Percentiles rank a stretch among this genome's conserved stretches.
phyloP scores from a whole-genome alignment of 2,888 invertebrate species.

The Cataglyphis rosenhaueri region DNA sequence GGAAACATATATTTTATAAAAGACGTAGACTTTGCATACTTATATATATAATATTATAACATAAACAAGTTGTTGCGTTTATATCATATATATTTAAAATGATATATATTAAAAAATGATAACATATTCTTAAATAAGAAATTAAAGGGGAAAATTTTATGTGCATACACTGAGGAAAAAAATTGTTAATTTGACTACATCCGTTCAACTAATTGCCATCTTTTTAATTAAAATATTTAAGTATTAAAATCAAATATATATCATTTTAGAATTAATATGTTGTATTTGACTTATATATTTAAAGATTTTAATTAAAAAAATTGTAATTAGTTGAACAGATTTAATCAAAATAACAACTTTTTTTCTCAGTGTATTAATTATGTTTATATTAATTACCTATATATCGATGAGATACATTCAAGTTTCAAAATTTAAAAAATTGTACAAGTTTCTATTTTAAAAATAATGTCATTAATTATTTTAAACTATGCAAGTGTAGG shows the following conservation, averaged over 20 bases:
- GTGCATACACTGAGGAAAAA: background rate
- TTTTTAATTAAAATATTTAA: too few relatives aligned
- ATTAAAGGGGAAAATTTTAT: background rate
- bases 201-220: too few relatives aligned
- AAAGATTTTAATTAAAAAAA: too few relatives aligned
- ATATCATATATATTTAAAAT: background rate
- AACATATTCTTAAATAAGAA: conserved; percentile 29
- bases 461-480: background rate
- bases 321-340: too few relatives aligned
- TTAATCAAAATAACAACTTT: too few relatives aligned
- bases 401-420: background rate
- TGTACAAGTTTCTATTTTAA: background rate
- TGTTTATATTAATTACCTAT: conserved; percentile 13
- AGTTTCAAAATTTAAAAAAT: conserved; percentile 2
- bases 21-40: background rate
- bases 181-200: too few relatives aligned
- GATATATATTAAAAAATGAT: background rate
- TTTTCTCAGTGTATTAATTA: background rate
- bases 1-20: background rate
- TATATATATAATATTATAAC: background rate
- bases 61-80: background rate
- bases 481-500: background rate
- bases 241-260: too few relatives aligned
- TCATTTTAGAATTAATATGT: too few relatives aligned
- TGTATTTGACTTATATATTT: too few relatives aligned